Base-by-base conservation (phyloP, 1,140 invertebrate genomes). In the Trachymyrmex cornetzi region DNA sequence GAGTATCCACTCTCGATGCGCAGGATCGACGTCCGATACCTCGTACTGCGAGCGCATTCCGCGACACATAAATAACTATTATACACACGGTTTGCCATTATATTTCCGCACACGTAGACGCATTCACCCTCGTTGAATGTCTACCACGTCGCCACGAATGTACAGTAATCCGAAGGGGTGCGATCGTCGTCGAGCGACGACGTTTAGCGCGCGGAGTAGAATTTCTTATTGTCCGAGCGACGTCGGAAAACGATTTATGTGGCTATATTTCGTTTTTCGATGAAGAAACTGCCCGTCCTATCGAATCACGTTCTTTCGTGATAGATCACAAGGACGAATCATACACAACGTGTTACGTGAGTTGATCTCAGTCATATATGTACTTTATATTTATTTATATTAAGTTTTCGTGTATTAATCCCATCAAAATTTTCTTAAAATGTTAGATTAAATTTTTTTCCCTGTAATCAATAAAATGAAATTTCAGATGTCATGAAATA, bases 11-110 rank as follows among this genome's bases (percentile, higher is more conserved):
- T 59, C 50, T 66, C 12, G 69, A n/a, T 61, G 80, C 80, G 44
- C 85, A 16, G 38, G 55, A 30, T 57, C 66, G 75, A 59, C 12
- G 59, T 55, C 27, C 72, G 69, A 50, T 61, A 38, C 7, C 7
- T n/a, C 16, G 34, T 77, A 50, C 79, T 57, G 24, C 55, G 27
- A 74, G 69, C 81, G 66, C 86, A 80, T 88, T 90, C 80, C 90
- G 77, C 80, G 63, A 57, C 87, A 91, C 92, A 92, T 93, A 93
- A 93, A 93, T 93, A 93, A 92, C 92, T 77, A 93, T 92, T 92
- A 92, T 90, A 90, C 67, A 88, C 72, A 86, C 53, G 34, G 69
- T 66, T 59, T 55, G 30, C 82, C 82, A 85, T 90, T 91, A 89
- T 61, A 74, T 86, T 89, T 92, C 87, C 71, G 67, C 63, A 75